Conservation (phyloP, 2,888 invertebrate genomes). For the Odontomyia ornata region DNA sequence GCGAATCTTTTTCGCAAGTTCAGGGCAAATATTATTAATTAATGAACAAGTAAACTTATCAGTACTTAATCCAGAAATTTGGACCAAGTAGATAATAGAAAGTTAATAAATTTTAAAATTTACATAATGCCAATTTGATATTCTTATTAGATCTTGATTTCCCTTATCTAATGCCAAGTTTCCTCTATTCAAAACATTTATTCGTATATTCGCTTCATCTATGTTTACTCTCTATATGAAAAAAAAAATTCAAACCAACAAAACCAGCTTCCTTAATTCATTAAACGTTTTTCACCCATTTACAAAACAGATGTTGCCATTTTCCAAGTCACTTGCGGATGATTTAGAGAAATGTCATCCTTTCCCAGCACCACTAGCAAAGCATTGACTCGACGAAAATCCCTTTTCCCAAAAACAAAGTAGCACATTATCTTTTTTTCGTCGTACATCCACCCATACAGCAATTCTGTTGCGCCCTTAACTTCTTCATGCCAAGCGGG, state of each 20-base stretch:
- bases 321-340: slow-evolving; percentile 53
- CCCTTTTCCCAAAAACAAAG: not conserved
- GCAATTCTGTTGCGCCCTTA: not conserved
- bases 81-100: no score
- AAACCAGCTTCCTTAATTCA: slow-evolving; percentile 49
- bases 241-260: not conserved
- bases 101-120: no score
- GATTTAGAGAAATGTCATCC: slow-evolving; percentile 50
- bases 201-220: no score
- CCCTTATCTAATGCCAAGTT: no score
- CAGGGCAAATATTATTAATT: no score
- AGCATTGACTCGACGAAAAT: not conserved
- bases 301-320: slow-evolving; percentile 53
- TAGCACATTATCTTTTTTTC: slow-evolving; percentile 34
- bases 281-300: slow-evolving; percentile 51
- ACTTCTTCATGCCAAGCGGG: not conserved
- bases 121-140: no score
- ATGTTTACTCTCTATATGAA: no score
- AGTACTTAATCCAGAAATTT: no score
- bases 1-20: no score
- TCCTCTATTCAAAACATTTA: no score
- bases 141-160: no score
- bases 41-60: no score
- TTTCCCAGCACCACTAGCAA: not conserved
- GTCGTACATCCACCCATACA: not conserved